A percentile compares a stretch with the other conserved stretches of the same genome.
phyloP scores from a whole-genome alignment of 2,888 invertebrate species.

The Drosophila koepferae region DNA sequence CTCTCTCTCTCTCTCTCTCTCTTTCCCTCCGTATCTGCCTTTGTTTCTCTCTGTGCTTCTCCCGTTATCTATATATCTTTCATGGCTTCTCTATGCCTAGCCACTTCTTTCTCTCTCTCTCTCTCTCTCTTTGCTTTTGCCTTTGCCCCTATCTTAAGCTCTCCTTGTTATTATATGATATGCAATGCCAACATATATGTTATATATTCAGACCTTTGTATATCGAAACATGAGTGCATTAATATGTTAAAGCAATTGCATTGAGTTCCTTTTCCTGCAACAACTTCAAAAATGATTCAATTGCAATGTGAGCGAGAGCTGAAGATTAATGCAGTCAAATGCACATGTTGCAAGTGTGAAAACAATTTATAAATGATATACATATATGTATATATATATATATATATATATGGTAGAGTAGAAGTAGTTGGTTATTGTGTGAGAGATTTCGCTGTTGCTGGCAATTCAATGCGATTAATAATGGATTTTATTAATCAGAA shows the following conservation, averaged over 20 bases:
- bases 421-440: neutral
- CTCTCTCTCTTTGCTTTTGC: neutral
- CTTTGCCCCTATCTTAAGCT: neutral
- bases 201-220: no score
- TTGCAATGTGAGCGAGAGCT: neutral
- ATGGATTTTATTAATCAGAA: slow-evolving; percentile 72
- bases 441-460: slow-evolving; percentile 23
- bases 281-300: neutral
- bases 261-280: neutral
- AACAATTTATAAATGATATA: neutral
- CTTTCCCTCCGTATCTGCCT: no score
- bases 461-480: slow-evolving; percentile 65
- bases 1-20: neutral
- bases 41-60: neutral
- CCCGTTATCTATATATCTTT: neutral
- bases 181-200: neutral
- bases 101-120: neutral
- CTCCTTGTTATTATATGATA: neutral
- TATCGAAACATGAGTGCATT: neutral
- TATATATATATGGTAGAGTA: neutral
- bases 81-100: neutral
- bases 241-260: slow-evolving; percentile 4
- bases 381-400: neutral
- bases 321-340: slow-evolving; percentile 1
- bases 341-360: neutral